Conservation (phyloP, 1,140 invertebrate genomes). For the Samia ricini region DNA sequence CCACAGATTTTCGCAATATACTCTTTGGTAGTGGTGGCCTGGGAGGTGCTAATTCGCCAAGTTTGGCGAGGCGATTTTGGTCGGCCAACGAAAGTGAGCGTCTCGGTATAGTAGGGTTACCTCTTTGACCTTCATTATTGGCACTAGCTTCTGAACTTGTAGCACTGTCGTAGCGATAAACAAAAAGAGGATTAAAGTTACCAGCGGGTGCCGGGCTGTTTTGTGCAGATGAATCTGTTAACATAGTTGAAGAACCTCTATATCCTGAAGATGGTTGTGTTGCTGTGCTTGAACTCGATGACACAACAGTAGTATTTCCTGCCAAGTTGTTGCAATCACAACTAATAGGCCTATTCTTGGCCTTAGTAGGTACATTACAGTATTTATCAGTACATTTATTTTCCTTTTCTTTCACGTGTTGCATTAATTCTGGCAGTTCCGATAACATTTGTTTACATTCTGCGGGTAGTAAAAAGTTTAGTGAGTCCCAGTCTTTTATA, state of each 20-base stretch:
- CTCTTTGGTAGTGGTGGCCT: conserved; percentile 84
- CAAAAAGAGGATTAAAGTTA: conserved; percentile 84
- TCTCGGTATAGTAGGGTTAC: conserved; percentile 79
- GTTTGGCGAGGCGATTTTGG: conserved; percentile 70
- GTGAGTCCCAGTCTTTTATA: conserved; percentile 93
- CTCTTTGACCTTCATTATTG: conserved; percentile 65
- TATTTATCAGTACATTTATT: conserved; percentile 81
- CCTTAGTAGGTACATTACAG: conserved; percentile 80
- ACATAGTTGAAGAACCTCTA: conserved; percentile 89
- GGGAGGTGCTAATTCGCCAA: conserved; percentile 80
- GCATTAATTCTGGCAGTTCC: conserved; percentile 86
- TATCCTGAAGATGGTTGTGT: conserved; percentile 91
- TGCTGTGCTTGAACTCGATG: conserved; percentile 85
- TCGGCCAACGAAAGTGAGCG: conserved; percentile 82
- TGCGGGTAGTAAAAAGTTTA: conserved; percentile 89
- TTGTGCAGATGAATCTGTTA: conserved; percentile 86
- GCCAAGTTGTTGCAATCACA: conserved; percentile 81
- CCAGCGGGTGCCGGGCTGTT: conserved; percentile 77
- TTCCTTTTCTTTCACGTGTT: conserved; percentile 79
- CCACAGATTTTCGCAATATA: conserved; percentile 82
- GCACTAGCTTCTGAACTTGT: conserved; percentile 82
- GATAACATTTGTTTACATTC: conserved; percentile 87
- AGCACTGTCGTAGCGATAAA: conserved; percentile 89
- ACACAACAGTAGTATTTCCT: conserved; percentile 79
- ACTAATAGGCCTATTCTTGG: conserved; percentile 77